phyloP scores from a whole-genome alignment of 2,113 vertebrate species.

The Muntiacus muntjak region DNA sequence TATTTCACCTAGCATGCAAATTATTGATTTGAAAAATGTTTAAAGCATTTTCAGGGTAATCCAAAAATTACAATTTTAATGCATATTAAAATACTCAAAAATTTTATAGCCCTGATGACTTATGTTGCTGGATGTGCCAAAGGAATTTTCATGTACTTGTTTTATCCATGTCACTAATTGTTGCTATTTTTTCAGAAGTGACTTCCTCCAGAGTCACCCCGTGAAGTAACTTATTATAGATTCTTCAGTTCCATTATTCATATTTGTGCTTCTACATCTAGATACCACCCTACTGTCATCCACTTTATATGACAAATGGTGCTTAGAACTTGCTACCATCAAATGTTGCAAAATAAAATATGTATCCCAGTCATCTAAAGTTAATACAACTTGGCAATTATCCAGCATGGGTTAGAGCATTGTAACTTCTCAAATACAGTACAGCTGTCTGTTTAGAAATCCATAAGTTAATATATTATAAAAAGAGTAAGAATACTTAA shows the following conservation, averaged over 20 bases:
- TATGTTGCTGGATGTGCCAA: slow-evolving; percentile 21
- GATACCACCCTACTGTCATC: slow-evolving; percentile 35
- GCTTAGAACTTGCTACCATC: slow-evolving; percentile 45
- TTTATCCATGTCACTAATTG: slow-evolving; percentile 60
- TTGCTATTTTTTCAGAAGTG: slow-evolving; percentile 36
- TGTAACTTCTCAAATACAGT: not conserved
- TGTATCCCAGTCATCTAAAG: not conserved
- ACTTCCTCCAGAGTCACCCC: slow-evolving; percentile 55
- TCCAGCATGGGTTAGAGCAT: not conserved
- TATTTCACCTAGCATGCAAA: not conserved
- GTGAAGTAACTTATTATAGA: slow-evolving; percentile 61
- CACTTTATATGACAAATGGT: slow-evolving; percentile 45
- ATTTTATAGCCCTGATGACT: slow-evolving; percentile 66
- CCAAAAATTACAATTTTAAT: slow-evolving; percentile 61
- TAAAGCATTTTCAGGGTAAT: slow-evolving; percentile 40
- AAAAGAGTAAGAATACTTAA: not conserved
- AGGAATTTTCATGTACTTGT: slow-evolving; percentile 11
- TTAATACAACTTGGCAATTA: not conserved
- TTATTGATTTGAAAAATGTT: slow-evolving; percentile 7
- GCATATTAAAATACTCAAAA: slow-evolving; percentile 54
- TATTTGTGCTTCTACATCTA: slow-evolving; percentile 29
- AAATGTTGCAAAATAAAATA: slow-evolving; percentile 53
- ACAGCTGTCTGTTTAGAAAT: not conserved
- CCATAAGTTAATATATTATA: slow-evolving; percentile 14
- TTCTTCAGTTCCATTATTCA: slow-evolving; percentile 62